Percentiles rank a stretch among this genome's conserved stretches.
Evolutionary conservation across 2,113 vertebrate species (phyloP).

Genomic region (Zosterops borbonicus): DNA sequence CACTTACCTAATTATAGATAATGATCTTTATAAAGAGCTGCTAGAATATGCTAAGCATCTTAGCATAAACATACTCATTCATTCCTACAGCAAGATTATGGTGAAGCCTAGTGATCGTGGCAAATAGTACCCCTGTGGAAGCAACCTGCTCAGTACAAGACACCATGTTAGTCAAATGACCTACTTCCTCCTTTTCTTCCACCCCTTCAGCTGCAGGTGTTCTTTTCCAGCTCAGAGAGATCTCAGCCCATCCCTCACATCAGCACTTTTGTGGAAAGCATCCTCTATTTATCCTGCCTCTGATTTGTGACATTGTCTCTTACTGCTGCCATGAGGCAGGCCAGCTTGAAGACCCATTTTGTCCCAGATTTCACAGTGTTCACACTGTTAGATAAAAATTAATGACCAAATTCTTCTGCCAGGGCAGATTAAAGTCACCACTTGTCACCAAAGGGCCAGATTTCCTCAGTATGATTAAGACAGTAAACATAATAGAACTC

Average conservation of each 20-base stretch:
- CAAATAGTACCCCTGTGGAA: not conserved
- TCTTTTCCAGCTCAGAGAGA: not conserved
- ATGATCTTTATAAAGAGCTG: slow-evolving; percentile 59
- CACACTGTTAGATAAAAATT: not conserved
- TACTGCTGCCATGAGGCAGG: not conserved
- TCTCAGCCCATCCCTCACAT: not conserved
- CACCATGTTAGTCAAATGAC: not conserved
- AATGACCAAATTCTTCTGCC: not conserved
- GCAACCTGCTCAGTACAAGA: not conserved
- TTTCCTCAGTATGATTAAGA: not conserved
- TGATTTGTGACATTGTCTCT: not conserved
- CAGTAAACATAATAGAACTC: not conserved
- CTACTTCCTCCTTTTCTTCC: not conserved
- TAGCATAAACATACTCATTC: slow-evolving; percentile 48
- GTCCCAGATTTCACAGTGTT: not conserved
- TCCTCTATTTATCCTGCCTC: not conserved
- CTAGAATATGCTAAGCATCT: slow-evolving; percentile 55
- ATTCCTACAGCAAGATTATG: slow-evolving; percentile 3
- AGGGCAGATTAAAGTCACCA: not conserved
- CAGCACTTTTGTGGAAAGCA: not conserved
- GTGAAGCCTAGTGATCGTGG: not conserved
- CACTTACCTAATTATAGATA: slow-evolving; percentile 62
- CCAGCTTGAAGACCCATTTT: not conserved
- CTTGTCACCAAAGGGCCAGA: not conserved
- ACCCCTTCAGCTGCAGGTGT: not conserved